These are phyloP conservation scores for Grammomys dolichurus DNA, from an alignment of 2,113 vertebrate species.

Conservation along the genomic window DNA sequence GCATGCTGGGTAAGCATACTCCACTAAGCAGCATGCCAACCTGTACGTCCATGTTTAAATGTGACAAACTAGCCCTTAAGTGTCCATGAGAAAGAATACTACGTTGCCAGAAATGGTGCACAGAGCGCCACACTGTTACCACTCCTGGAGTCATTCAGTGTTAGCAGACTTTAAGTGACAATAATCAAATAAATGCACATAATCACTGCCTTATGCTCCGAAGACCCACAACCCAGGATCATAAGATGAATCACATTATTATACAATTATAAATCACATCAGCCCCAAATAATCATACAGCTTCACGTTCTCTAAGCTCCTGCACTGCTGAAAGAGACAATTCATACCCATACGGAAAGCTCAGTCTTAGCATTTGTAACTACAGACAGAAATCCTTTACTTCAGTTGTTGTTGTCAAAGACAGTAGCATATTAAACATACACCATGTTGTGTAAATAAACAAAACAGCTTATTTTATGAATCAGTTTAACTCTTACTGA, in stretches of 20 bases:
- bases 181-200: neutral
- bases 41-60: neutral
- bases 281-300: conserved; percentile 32
- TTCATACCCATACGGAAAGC: neutral
- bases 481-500: conserved; percentile 32
- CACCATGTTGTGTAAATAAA: neutral
- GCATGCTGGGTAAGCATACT: neutral
- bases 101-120: neutral
- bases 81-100: neutral
- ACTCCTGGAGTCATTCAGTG: neutral
- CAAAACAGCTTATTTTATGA: neutral
- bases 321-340: neutral
- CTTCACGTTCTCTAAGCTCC: conserved; percentile 8
- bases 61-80: neutral
- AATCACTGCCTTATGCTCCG: neutral
- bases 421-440: neutral
- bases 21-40: neutral
- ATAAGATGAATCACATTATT: neutral
- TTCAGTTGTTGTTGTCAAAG: neutral
- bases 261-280: conserved; percentile 23
- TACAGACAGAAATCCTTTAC: neutral
- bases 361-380: neutral
- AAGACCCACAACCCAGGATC: neutral
- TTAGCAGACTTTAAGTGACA: neutral
- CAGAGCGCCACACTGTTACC: neutral